These are phyloP conservation scores for Nothocercus julius DNA, from an alignment of 2,113 vertebrate species.

Conservation along the genomic window DNA sequence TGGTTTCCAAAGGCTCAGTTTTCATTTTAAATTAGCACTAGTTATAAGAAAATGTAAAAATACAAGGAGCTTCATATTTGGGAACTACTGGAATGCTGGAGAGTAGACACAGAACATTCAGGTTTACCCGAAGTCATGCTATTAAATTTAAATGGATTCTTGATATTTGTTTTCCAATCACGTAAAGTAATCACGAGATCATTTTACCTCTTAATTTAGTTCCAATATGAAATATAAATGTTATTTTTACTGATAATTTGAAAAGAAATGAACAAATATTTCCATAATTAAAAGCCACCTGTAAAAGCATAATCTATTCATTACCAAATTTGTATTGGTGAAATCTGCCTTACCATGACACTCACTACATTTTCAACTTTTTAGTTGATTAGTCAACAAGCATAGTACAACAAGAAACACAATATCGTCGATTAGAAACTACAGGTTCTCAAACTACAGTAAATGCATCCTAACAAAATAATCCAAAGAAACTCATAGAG, in stretches of 20 bases:
- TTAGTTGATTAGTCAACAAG: neutral
- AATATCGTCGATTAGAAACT: neutral
- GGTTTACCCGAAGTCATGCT: neutral
- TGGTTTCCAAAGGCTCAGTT: neutral
- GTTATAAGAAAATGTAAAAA: neutral
- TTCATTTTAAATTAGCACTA: neutral
- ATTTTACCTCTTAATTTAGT: neutral
- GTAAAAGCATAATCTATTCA: neutral
- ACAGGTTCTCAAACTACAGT: neutral
- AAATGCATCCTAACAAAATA: neutral
- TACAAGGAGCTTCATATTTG: neutral
- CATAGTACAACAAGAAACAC: constrained; percentile 11
- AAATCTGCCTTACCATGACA: neutral
- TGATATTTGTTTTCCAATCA: neutral
- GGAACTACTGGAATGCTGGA: neutral
- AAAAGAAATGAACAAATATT: constrained; percentile 35
- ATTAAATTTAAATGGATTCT: neutral
- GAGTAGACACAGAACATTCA: neutral
- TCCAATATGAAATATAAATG: constrained; percentile 26
- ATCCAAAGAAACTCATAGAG: neutral
- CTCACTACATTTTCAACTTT: neutral
- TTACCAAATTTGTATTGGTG: constrained; percentile 11
- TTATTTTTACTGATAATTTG: neutral
- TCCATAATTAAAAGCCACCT: constrained; percentile 7
- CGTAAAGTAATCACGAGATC: neutral